Percentiles rank a stretch among this genome's conserved stretches.
Conservation (phyloP, 2,797 vertebrate species). For the Gadopsis bispinosus region DNA sequence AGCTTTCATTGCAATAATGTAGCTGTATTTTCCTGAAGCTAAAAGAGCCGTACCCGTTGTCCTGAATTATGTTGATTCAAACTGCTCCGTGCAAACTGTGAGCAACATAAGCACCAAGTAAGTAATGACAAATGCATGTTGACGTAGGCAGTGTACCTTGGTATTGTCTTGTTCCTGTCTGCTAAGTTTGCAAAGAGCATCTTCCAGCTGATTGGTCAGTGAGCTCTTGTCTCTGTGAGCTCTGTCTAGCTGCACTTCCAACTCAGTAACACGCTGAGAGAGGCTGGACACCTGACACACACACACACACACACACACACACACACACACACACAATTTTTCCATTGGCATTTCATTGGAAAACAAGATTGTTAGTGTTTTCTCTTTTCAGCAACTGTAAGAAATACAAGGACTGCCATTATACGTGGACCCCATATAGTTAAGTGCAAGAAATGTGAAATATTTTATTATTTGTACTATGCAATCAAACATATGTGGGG, state of each 20-base stretch:
- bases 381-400: background rate
- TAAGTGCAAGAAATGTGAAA: background rate
- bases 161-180: slow-evolving; percentile 86
- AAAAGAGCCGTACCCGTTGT: background rate
- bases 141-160: slow-evolving; percentile 81
- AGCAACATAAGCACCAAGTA: background rate
- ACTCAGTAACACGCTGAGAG: slow-evolving; percentile 86
- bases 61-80: background rate
- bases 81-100: background rate
- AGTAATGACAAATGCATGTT: background rate
- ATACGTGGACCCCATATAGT: background rate
- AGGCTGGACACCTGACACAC: slow-evolving; percentile 83
- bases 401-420: background rate
- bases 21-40: background rate
- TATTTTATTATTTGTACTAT: background rate
- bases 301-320: slow-evolving; percentile 15
- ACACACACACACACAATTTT: slow-evolving; percentile 1
- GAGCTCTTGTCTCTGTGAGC: slow-evolving; percentile 87
- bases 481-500: background rate
- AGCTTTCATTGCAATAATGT: background rate
- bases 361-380: background rate
- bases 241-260: slow-evolving; percentile 88
- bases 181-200: slow-evolving; percentile 83
- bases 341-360: background rate
- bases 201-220: slow-evolving; percentile 87